Evolutionary conservation across 2,113 vertebrate species (phyloP).

Genomic region (Spilogale gracilis): DNA sequence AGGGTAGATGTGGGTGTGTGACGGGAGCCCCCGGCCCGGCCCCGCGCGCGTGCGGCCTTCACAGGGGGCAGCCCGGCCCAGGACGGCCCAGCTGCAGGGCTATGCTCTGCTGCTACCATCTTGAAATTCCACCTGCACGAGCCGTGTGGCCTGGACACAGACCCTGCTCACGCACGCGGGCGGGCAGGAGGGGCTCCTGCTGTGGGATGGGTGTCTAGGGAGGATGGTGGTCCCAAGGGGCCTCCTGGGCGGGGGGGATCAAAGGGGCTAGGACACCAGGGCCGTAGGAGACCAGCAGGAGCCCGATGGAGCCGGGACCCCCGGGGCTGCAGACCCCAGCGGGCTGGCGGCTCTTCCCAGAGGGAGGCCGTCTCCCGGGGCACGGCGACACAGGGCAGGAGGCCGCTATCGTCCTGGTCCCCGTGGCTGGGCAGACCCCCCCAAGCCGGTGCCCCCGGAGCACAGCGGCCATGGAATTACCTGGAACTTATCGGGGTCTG

Average conservation of each 20-base stretch:
- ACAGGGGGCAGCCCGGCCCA: rapidly evolving
- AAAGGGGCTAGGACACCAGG: neutral
- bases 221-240: neutral
- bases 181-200: neutral
- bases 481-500: slow-evolving; percentile 93
- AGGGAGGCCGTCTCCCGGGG: rapidly evolving
- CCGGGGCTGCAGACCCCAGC: neutral
- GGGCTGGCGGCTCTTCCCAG: neutral
- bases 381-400: rapidly evolving
- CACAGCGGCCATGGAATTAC: slow-evolving; percentile 79
- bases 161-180: too few species aligned
- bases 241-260: neutral
- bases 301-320: too few species aligned
- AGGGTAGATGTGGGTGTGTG: rapidly evolving
- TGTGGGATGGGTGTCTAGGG: rapidly evolving
- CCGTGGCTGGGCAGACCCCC: neutral
- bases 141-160: rapidly evolving
- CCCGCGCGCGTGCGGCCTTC: rapidly evolving
- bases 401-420: rapidly evolving
- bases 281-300: too few species aligned
- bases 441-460: too few species aligned
- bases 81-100: neutral
- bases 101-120: rapidly evolving
- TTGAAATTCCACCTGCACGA: rapidly evolving
- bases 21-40: neutral